Evolutionary conservation across 2,888 invertebrate genomes (phyloP), one percentile per base, ranked within the genome.

Genomic region (Dicycla oo): DNA sequence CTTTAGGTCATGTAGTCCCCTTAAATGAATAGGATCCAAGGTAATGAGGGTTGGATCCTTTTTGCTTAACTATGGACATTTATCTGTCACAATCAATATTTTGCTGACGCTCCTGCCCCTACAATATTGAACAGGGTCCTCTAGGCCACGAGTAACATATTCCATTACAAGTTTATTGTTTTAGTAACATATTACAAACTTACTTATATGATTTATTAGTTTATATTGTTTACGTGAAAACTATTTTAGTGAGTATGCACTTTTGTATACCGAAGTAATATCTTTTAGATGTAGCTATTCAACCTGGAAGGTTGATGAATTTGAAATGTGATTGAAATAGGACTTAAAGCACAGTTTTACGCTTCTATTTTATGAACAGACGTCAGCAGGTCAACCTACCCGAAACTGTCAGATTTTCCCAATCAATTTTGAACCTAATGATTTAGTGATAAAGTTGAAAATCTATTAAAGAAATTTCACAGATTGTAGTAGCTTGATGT

Each of bases 81-180:
- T 23, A 15, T 38, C 11, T 20, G 15, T 49, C 40, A 23, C n/a
- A 60, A 64, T 63, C 26, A 64, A 68, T 63, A 64, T 75, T 60
- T 61, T 64, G 64, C 58, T 43, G 49, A 54, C 43, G 53, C 11
- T 10, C 11, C 45, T 40, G n/a, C 51, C 38, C 40, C 1, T 15
- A 40, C 5, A n/a, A 75, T 75, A 75, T 80, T 67, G 47, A 23
- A 51, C 23, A 26, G 10, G n/a, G 30, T 58, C 15, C n/a, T 34
- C 43, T 5, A 13, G 11, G 45, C 10, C 58, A 26, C 18, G 38
- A 20, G 69, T 34, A 68, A 69, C 69, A 80, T 80, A 80, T 75
- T 64, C 63, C 60, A 54, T 40, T 64, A 62, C 38, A 68, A 68
- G 53, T 61, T 51, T 80, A 76, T 78, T 74, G 73, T 66, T 80